Base-by-base conservation (phyloP, 2,113 vertebrate species). In the Rhabdomys dilectus region DNA sequence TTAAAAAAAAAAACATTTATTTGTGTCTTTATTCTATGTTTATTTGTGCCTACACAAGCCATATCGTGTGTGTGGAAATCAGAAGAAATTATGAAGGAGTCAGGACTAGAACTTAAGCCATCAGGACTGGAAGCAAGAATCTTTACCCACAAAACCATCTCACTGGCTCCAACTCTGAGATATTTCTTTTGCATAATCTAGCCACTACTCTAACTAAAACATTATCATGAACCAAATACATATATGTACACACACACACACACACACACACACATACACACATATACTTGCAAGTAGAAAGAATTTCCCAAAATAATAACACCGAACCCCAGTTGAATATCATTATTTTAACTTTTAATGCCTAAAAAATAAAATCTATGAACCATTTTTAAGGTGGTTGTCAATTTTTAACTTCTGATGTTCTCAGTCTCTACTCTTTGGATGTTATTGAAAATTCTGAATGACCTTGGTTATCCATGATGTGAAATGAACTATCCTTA, bases 401-500 rank as follows among this genome's bases (percentile, higher is more conserved):
- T 88, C 95, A 97, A 92, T 36, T 77, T 96, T 94, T 95, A 82
- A 94, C 91, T 96, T 97, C 90, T 97, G 98, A 95, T 89, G 96
- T 73, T 96, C 73, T 95, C 81, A 92, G 34, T 93, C 82, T 90
- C 70, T 92, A 8, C 42, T 88, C 68, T 98, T 98, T 96, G 95
- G 80, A 94, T 89, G 77, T 81, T 98, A 96, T 89, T 97, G 60
- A 94, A 98, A 97, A 90, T 95, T 97, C 45, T 75, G 51, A 87
- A 80, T 98, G 98, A 98, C 98, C 98, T 99, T 99, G 98, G 97
- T 97, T 98, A 99, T 99, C 98, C 98, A 97, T 98, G 98, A 97
- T 98, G 85, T 95, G 97, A 98, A 98, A 97, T 78, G 94, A 98
- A 98, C 97, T 98, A 90, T 96, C 97, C 97, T 98, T 98, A 98